Evolutionary conservation across 2,888 invertebrate genomes (phyloP), one percentile per base, ranked within the genome.

Genomic region (Calameuta filiformis): DNA sequence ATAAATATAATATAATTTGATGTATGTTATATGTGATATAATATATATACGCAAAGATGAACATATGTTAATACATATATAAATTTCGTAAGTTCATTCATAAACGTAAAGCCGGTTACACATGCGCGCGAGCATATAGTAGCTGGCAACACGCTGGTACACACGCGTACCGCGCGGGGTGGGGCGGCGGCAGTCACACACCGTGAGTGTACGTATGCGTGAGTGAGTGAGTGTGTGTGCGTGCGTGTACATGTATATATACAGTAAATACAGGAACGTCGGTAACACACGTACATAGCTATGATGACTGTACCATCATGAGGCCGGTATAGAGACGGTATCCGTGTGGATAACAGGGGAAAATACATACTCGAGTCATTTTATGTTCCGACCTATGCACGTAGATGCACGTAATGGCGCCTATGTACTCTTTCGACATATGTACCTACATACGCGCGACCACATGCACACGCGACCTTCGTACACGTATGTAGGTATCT

Each of bases 381-480:
- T 83, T 81, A 84, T 81, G 80, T 76, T 78, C 77, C 35, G 11
- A 9, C 30, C 30, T 69, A 30, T 33, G 69, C 69, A 33, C n/a
- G 69, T 23, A 69, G 69, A 69, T 69, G 69, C 33, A 30, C 6
- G 11, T 31, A 33, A 30, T 30, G 69, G 33, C 12, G n/a, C 3
- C 6, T 69, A 69, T 33, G 69, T 15, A 33, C 23, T 33, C 69
- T 30, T 69, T 30, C 30, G 33, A 76, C 69, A 73, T 69, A 12
- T 56, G 37, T 76, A 77, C 73, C 73, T 78, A 74, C 11, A 75
- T 81, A 77, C 34, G 6, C 37, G 69, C 37, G 75, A n/a, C 76
- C 68, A 37, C 79, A 82, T 82, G 81, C 82, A 82, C 80, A 83
- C 83, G 81, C 80, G 85, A 85, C 84, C 85, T 84, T 85, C 83